Base-by-base conservation (phyloP, 2,113 vertebrate genomes). In the Isichthys henryi region DNA sequence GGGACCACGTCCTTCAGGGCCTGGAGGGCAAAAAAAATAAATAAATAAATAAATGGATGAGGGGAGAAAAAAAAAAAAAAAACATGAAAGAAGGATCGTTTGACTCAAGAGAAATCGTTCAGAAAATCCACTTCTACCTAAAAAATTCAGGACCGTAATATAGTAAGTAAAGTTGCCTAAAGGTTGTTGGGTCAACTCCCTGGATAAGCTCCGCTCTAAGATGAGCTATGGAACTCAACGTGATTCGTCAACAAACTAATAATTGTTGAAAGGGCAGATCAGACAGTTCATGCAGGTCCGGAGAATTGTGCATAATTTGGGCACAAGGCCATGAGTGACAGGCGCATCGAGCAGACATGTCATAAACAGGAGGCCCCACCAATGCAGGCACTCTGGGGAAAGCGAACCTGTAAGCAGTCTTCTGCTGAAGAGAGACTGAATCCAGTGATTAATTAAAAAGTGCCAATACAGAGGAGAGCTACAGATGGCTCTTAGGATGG, bases 1-100 rank as follows among this genome's bases (percentile, higher is more conserved):
- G 98, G 97, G 88, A 99, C 97, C 90, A 99, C 98, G 2, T 99
- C 98, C 95, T 99, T 99, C 93, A 99, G 94, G 88, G 98, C 97
- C 98, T 99, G 95, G 17, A 82, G 86, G 58, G 77, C 21, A 89
- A 85, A 1, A 49, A 3, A 58, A 21, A 2, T n/a, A 19, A 45
- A 49, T 0, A 15, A 1, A 0, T 66, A 3, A 50, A 23, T 2
- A 56, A 56, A 56, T 56, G 53, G 13, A 74, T 46, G 43, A 17
- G 6, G 43, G 23, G n/a, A n/a, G n/a, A n/a, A n/a, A n/a, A n/a
- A n/a, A n/a, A n/a, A n/a, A n/a, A n/a, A n/a, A n/a, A n/a, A n/a
- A 35, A 11, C 84, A 39, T 6, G 52, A 17, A 53, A 39, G 74
- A 13, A 43, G 35, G 13, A 80, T 19, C 31, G 11, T 70, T 31